Evolutionary conservation across 2,113 vertebrate species (phyloP), one percentile per base, ranked within the genome.

Genomic region (Upupa epops): DNA sequence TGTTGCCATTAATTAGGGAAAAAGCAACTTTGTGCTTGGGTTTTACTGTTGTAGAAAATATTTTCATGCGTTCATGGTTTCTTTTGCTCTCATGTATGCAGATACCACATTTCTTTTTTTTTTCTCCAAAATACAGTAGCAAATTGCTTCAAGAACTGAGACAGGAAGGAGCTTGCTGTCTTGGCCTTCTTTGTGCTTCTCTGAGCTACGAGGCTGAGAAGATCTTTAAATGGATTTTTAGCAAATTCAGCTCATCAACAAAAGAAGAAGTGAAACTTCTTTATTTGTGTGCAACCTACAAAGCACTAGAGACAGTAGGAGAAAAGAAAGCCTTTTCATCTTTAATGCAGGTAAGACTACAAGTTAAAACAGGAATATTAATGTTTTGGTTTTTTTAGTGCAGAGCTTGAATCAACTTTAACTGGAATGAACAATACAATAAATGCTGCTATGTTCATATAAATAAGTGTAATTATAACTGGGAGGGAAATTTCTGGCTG

Each of bases 161-260:
- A 93, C 99, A 99, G 97, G 99, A 99, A 81, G 99, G 98, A n/a
- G 99, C 99, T 46, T 98, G 97, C 93, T 99, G 98, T 92, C 98
- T 99, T 90, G 99, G 99, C 92, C 98, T 99, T 96, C 98, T 99
- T 89, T 99, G 99, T 97, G 98, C 98, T 29, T 97, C 98, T 94
- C 96, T 99, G 93, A 99, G 98, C 98, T 99, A 99, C 3, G 99
- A 99, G 97, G 98, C 99, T 6, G 99, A 99, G 97, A 98, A 98
- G 96, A 98, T 99, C 97, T 99, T 99, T 97, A 99, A 99, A 96
- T 99, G 99, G 99, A 98, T 99, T 96, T 99, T 99, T 96, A 97
- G 98, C 92, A 99, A 99, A 98, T 98, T 99, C 96, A 98, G 97
- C 70, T 98, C 98, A 54, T 98, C 98, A 93, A 95, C 98, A 81